Evolutionary conservation across 1,140 invertebrate species (phyloP).

Genomic region (Camponotus floridanus): DNA sequence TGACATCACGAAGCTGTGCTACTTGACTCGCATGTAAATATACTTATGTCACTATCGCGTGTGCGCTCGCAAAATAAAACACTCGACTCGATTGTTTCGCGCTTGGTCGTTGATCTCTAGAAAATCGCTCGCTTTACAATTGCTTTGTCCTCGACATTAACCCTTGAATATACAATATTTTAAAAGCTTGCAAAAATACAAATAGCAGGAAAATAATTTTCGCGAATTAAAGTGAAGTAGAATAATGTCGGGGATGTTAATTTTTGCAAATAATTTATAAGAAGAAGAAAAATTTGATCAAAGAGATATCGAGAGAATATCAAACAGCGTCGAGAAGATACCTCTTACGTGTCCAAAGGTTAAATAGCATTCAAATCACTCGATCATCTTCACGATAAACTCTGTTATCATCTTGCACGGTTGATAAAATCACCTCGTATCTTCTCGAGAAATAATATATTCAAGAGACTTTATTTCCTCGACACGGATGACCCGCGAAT

Average conservation of each 20-base stretch:
- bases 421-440: neutral
- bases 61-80: constrained; percentile 20
- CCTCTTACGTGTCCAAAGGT: too few relatives aligned
- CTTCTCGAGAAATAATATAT: neutral
- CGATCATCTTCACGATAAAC: neutral
- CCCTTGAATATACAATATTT: neutral
- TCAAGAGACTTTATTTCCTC: neutral
- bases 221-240: too few relatives aligned
- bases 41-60: constrained; percentile 64
- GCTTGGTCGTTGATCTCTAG: constrained; percentile 38
- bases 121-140: neutral
- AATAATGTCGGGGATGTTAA: too few relatives aligned
- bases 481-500: neutral
- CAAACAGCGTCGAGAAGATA: too few relatives aligned
- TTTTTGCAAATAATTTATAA: too few relatives aligned
- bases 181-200: too few relatives aligned
- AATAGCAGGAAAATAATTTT: too few relatives aligned
- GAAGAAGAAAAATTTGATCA: too few relatives aligned
- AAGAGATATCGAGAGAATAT: too few relatives aligned
- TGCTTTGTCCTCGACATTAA: neutral
- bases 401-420: neutral
- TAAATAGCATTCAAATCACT: too few relatives aligned
- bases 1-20: constrained; percentile 6
- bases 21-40: constrained; percentile 54
- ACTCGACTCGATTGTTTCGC: neutral